Percentiles rank a stretch among this genome's conserved stretches.
Conservation (phyloP, 2,797 vertebrate genomes). For the Halcyon chelicuti region DNA sequence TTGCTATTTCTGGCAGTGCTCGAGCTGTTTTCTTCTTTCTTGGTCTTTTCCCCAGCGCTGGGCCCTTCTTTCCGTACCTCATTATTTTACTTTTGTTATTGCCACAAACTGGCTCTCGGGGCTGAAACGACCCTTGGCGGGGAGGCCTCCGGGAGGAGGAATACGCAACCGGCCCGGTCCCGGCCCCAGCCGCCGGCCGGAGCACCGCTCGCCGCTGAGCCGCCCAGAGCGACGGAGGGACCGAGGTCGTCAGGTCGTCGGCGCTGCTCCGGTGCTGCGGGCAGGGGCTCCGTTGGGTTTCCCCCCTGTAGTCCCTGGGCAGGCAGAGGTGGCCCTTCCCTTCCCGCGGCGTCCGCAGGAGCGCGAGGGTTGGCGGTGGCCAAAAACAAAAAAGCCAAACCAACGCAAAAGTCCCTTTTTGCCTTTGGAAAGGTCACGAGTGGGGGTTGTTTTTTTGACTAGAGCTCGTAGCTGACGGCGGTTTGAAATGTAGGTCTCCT, state of each 20-base stretch:
- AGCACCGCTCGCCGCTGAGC: background rate
- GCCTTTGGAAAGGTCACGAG: slow-evolving; percentile 1
- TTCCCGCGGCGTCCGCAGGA: background rate
- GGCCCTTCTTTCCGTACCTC: slow-evolving; percentile 64
- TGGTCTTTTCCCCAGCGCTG: slow-evolving; percentile 50
- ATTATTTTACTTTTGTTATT: slow-evolving; percentile 64
- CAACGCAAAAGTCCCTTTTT: background rate
- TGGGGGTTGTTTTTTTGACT: slow-evolving; percentile 26
- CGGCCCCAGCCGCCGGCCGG: background rate
- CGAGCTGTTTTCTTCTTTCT: slow-evolving; percentile 67
- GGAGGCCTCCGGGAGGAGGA: slow-evolving; percentile 31
- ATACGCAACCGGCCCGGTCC: slow-evolving; percentile 39
- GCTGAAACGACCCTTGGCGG: slow-evolving; percentile 36
- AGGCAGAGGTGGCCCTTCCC: background rate
- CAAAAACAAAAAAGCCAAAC: background rate
- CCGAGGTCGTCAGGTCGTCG: too few relatives aligned
- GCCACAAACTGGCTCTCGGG: slow-evolving; percentile 37
- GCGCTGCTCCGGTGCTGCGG: background rate
- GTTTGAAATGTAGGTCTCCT: slow-evolving; percentile 51
- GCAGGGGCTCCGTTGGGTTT: background rate
- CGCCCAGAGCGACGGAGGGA: background rate
- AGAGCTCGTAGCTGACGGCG: slow-evolving; percentile 14
- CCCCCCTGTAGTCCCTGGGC: background rate
- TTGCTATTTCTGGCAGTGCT: slow-evolving; percentile 76
- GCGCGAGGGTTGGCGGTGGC: background rate